A percentile compares a stretch with the other conserved stretches of the same genome.
Evolutionary conservation across 2,888 invertebrate species (phyloP).

Genomic region (Bedellia somnulentella): DNA sequence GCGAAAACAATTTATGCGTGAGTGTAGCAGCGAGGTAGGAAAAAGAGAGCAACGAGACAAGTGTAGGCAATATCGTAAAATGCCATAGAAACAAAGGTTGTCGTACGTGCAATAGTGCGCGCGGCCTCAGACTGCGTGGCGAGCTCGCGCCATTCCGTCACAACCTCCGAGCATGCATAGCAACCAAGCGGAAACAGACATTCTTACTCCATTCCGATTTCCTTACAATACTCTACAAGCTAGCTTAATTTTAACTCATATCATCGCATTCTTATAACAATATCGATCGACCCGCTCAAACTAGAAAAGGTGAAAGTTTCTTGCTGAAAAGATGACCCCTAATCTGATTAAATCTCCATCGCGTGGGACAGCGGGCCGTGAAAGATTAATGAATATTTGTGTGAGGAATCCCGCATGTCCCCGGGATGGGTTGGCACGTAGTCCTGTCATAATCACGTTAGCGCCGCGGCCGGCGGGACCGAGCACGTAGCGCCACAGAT

Average conservation of each 20-base stretch:
- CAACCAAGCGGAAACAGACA: neutral
- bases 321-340: constrained; percentile 61
- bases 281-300: no score
- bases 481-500: constrained; percentile 31
- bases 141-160: constrained; percentile 8
- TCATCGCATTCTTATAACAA: no score
- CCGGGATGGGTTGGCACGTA: constrained; percentile 55
- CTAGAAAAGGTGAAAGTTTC: constrained; percentile 58
- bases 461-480: constrained; percentile 41
- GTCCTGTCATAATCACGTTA: constrained; percentile 60
- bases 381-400: constrained; percentile 63
- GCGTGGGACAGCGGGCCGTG: constrained; percentile 59
- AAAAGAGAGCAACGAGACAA: no score
- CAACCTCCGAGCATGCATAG: no score
- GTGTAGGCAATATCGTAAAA: no score
- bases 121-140: constrained; percentile 37
- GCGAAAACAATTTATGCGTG: no score
- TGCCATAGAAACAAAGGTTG: no score
- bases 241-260: no score
- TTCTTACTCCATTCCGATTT: no score
- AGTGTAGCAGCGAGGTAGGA: no score
- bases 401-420: constrained; percentile 55
- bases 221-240: no score
- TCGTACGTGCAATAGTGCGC: no score
- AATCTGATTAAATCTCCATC: constrained; percentile 63